Evolutionary conservation across 2,888 invertebrate genomes (phyloP).

Genomic region (Bugula neritina): DNA sequence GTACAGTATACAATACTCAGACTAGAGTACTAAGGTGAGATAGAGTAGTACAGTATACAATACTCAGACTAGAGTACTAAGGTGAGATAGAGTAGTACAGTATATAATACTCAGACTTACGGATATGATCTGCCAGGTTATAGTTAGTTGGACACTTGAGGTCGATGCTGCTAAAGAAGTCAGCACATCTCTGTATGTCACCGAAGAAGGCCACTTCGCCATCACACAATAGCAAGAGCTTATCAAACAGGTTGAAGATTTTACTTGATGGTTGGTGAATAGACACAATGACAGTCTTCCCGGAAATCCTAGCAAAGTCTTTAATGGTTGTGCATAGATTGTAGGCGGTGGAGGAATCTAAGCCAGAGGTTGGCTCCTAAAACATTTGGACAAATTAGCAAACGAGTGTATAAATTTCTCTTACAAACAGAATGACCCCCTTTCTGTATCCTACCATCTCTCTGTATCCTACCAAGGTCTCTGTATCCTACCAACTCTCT

Average conservation of each 20-base stretch:
- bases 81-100: too few species aligned
- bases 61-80: too few species aligned
- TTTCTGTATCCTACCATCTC: too few species aligned
- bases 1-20: neutral
- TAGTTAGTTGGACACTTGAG: conserved; percentile 69
- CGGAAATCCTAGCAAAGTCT: conserved; percentile 67
- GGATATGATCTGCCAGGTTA: conserved; percentile 70
- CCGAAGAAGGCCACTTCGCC: conserved; percentile 70
- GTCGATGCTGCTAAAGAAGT: conserved; percentile 67
- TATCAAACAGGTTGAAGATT: conserved; percentile 74
- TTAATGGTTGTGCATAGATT: conserved; percentile 69
- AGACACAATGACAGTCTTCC: conserved; percentile 72
- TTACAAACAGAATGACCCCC: too few species aligned
- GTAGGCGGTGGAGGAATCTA: conserved; percentile 74
- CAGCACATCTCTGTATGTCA: conserved; percentile 65
- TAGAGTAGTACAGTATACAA: too few species aligned
- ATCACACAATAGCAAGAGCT: conserved; percentile 59
- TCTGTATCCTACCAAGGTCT: too few species aligned
- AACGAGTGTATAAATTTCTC: neutral
- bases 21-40: too few species aligned
- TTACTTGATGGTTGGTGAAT: conserved; percentile 78
- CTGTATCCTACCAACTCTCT: too few species aligned
- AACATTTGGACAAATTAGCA: neutral
- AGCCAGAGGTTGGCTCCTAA: conserved; percentile 75
- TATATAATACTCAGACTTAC: conserved; percentile 36